Conservation (phyloP, 2,113 vertebrate genomes). For the Cathartes aura region DNA sequence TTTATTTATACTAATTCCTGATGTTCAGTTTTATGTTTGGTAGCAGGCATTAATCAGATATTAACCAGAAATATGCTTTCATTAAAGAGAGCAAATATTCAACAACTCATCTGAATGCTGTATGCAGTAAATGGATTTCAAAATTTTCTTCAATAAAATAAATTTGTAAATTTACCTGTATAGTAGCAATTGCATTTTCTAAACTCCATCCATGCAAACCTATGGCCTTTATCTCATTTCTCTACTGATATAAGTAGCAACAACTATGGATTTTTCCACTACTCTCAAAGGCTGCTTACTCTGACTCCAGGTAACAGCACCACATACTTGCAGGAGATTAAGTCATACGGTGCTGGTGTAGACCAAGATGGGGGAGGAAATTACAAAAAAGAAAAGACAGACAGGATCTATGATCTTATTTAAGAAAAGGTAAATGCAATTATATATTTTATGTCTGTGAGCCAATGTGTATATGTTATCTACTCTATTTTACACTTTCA, state of each 20-base stretch:
- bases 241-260: background rate
- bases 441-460: background rate
- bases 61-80: background rate
- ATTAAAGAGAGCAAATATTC: background rate
- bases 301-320: background rate
- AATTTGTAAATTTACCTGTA: background rate
- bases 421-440: background rate
- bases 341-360: background rate
- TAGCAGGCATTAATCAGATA: background rate
- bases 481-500: background rate
- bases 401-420: background rate
- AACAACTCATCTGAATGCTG: fast-evolving
- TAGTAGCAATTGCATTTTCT: background rate
- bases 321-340: background rate
- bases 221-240: background rate
- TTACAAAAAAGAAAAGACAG: background rate
- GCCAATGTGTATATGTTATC: background rate
- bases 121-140: background rate
- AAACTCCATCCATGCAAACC: background rate
- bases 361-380: background rate
- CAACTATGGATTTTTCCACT: background rate
- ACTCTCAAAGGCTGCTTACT: background rate
- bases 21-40: background rate
- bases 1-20: background rate
- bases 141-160: background rate